Evolutionary conservation across 2,797 vertebrate species (phyloP).

Genomic region (Phalanger gymnotis): DNA sequence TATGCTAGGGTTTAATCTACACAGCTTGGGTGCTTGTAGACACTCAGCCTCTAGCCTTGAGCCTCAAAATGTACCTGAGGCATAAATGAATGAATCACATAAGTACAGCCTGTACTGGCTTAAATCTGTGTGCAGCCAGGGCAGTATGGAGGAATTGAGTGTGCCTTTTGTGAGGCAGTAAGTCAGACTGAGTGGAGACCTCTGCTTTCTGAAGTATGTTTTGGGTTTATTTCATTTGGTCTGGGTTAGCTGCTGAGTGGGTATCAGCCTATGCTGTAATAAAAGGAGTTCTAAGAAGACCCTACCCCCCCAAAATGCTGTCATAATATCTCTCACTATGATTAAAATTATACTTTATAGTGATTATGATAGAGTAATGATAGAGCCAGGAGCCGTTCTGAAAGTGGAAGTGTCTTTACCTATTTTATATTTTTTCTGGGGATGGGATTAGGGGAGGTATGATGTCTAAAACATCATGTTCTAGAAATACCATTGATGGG

Average conservation of each 20-base stretch:
- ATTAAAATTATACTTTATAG: neutral
- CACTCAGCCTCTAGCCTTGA: conserved; percentile 5
- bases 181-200: conserved; percentile 35
- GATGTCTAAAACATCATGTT: neutral
- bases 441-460: neutral
- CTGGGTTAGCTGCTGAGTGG: neutral
- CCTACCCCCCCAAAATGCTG: neutral
- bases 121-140: conserved; percentile 24
- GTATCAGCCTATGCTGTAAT: neutral
- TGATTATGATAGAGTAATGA: neutral
- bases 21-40: conserved; percentile 22
- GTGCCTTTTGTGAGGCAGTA: neutral
- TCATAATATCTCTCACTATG: neutral
- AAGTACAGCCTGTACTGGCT: conserved; percentile 52
- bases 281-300: neutral
- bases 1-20: conserved; percentile 51
- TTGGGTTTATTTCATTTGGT: conserved; percentile 29
- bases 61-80: conserved; percentile 36
- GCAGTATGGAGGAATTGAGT: neutral
- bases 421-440: neutral
- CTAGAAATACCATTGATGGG: neutral
- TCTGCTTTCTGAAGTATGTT: conserved; percentile 6
- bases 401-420: neutral
- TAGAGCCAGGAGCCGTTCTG: neutral
- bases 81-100: conserved; percentile 59